Base-by-base conservation (phyloP, 2,797 vertebrate genomes). In the Alca torda region DNA sequence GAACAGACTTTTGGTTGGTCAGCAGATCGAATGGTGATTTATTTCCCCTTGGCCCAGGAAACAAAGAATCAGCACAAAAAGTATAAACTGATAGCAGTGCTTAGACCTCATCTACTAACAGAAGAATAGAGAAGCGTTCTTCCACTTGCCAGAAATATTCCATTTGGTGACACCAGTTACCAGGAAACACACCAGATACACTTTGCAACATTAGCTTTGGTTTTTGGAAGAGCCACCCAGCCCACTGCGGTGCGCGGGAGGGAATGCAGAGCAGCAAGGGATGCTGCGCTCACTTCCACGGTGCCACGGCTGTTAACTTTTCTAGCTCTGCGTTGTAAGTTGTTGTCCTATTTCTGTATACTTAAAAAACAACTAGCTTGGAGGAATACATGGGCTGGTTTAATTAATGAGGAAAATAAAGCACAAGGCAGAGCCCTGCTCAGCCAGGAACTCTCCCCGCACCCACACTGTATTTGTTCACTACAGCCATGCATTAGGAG, bases 31-130 rank as follows among this genome's bases (percentile, higher is more conserved):
- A 64, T 8, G 13, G 35, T 69, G 65, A 95, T 96, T 93, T 94
- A 92, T 91, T 89, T 89, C 24, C 54, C 84, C 39, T 63, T 63
- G 35, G 59, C 39, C 51, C 43, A 56, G 14, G 43, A 95, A 95
- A 75, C 13, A 86, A 51, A 80, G 64, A 83, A 63, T 84, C 94
- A 93, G 84, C 89, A 96, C 39, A 84, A 91, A 92, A 89, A 31
- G 39, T 63, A 35, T 63, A 87, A 93, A 59, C 53, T 45, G 61
- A 73, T 45, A 84, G 76, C 25, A 87, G 19, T 16, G 31, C 54
- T 91, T 59, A 78, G 46, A 83, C 26, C 41, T 82, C 65, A 81
- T 59, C 73, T 87, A 50, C 45, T 80, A 79, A 80, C 25, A 63
- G 51, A 81, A 72, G 12, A 83, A 33, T 21, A 81, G 41, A 73